These are phyloP conservation scores for Phenganax stokvisi DNA, from an alignment of 92 coral and sea anemone genomes.

Conservation along the genomic window DNA sequence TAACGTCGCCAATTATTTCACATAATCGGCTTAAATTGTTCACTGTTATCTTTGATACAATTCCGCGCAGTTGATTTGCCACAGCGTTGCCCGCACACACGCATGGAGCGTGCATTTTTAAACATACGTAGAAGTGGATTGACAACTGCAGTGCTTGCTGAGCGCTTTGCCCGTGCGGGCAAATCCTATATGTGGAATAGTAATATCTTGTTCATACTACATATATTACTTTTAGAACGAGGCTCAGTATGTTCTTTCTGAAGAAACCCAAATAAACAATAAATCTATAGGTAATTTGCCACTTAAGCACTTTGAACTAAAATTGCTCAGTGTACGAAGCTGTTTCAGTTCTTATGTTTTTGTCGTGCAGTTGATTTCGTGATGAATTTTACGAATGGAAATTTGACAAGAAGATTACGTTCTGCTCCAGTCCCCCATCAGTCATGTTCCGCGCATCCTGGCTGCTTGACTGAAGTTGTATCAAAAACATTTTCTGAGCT, in stretches of 20 bases:
- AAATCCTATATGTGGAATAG: no score
- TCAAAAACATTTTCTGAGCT: slow-evolving; percentile 55
- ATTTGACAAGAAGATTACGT: slow-evolving; percentile 63
- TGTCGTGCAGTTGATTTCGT: slow-evolving; percentile 68
- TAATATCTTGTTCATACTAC: no score
- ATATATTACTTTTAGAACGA: slow-evolving; percentile 56
- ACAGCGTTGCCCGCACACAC: no score
- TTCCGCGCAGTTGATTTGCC: no score
- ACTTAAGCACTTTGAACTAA: background rate
- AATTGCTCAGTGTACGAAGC: background rate
- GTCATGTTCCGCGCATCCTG: slow-evolving; percentile 52
- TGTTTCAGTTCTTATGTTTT: slow-evolving; percentile 11
- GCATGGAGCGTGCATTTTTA: no score
- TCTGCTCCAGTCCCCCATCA: slow-evolving; percentile 52
- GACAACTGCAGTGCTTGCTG: no score
- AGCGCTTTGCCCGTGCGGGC: no score
- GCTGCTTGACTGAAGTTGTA: slow-evolving; percentile 75
- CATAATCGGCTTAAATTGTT: no score
- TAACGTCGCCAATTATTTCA: no score
- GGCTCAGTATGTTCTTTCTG: slow-evolving; percentile 73
- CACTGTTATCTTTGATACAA: no score
- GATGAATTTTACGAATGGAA: slow-evolving; percentile 72
- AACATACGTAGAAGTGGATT: no score
- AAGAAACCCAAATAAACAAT: slow-evolving; percentile 56
- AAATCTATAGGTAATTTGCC: slow-evolving; percentile 59